Evolutionary conservation across 2,888 invertebrate genomes (phyloP).

Genomic region (Eupithecia vulgata): DNA sequence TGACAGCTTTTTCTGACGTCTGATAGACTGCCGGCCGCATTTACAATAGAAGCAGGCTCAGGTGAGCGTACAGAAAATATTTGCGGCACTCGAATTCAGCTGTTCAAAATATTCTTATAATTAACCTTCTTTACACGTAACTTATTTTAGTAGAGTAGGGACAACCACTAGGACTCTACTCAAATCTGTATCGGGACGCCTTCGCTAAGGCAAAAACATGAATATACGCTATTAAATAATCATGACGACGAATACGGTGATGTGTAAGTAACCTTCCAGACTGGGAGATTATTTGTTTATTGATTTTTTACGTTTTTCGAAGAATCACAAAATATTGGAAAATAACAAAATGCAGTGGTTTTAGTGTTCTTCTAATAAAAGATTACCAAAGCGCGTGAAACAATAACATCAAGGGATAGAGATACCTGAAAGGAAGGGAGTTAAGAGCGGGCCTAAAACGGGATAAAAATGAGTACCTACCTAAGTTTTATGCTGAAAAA

Average conservation of each 20-base stretch:
- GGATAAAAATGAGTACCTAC: too few relatives aligned
- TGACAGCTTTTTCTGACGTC: slow-evolving; percentile 59
- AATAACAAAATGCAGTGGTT: too few relatives aligned
- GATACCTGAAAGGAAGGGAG: neutral
- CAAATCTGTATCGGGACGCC: too few relatives aligned
- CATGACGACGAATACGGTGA: too few relatives aligned
- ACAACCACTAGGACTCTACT: neutral
- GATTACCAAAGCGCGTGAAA: neutral
- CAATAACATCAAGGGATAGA: neutral
- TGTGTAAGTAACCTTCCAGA: too few relatives aligned
- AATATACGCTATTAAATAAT: too few relatives aligned
- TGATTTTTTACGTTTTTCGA: too few relatives aligned
- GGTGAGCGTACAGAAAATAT: neutral
- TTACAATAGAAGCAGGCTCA: slow-evolving; percentile 38
- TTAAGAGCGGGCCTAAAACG: neutral
- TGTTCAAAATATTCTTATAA: neutral
- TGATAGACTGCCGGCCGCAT: slow-evolving; percentile 44
- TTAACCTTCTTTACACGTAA: neutral
- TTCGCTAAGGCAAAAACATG: too few relatives aligned
- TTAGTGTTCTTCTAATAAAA: too few relatives aligned
- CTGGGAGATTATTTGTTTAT: too few relatives aligned
- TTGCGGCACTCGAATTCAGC: neutral
- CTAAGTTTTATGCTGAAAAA: too few relatives aligned
- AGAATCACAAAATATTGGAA: too few relatives aligned
- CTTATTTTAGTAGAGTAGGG: neutral